phyloP scores from a whole-genome alignment of 2,888 invertebrate genomes.

The Mythimna lalbum region DNA sequence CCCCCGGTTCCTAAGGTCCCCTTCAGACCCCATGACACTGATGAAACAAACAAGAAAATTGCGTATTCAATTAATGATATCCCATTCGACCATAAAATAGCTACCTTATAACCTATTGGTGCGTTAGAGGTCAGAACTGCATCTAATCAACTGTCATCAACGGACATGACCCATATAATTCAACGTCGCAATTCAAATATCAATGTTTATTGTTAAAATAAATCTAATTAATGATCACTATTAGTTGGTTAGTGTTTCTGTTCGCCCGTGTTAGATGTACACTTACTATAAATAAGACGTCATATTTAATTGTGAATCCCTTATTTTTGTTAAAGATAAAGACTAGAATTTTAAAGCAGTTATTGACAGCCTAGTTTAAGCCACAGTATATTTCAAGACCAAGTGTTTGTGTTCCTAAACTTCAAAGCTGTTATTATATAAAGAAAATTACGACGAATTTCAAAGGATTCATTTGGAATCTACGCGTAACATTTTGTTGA shows the following conservation, averaged over 20 bases:
- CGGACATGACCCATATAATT: conserved; percentile 52
- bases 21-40: conserved; percentile 19
- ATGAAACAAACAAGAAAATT: conserved; percentile 42
- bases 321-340: neutral
- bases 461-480: conserved; percentile 12
- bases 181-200: conserved; percentile 70
- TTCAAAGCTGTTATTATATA: neutral
- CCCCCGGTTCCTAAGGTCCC: conserved; percentile 27
- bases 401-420: neutral
- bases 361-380: neutral
- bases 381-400: neutral
- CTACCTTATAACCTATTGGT: conserved; percentile 37
- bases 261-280: conserved; percentile 50
- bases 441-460: neutral
- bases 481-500: neutral
- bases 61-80: conserved; percentile 41
- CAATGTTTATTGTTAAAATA: conserved; percentile 66
- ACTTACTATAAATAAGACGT: conserved; percentile 2
- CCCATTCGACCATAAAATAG: conserved; percentile 6
- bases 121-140: conserved; percentile 58
- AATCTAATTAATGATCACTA: conserved; percentile 72
- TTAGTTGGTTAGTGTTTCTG: conserved; percentile 58
- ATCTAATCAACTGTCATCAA: conserved; percentile 63
- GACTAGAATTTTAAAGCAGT: neutral
- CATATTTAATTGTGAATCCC: neutral